Base-by-base conservation (phyloP, 35 echinoderm and acorn worm species). In the Acanthaster planci region DNA sequence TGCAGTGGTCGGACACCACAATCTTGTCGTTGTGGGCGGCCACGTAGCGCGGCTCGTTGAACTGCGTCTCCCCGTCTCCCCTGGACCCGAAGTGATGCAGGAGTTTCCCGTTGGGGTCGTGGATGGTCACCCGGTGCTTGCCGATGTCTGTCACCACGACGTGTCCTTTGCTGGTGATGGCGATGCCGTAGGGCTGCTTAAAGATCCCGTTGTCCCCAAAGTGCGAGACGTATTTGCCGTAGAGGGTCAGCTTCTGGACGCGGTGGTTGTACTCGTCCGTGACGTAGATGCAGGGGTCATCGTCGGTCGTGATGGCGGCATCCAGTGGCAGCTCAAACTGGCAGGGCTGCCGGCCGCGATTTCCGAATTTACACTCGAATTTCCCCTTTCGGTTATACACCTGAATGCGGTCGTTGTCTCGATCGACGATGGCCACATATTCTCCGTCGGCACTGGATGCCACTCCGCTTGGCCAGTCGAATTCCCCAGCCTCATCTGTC, bases 381-480 rank as follows among this genome's bases (percentile, higher is more conserved):
- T 90, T 93, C 22, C 96, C 96, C 72, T 99, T 93, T 34, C 86
- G 85, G 78, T 99, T 99, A 67, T 99, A 99, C 5, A 99, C 92
- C 77, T 99, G 96, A 51, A 99, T 91, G 21, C 96, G 84, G 58
- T 99, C 96, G 53, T 99, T 99, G 64, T 99, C 96, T 1, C 96
- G 80, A 59, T 99, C 96, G 18, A 93, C 89, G n/a, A 99, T 90
- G 1, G 89, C 96, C 2, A 93, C 76, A 50, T 99, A 99, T 64
- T 99, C 96, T 7, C 96, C 89, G 54, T 99, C 96, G 26, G 80
- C 75, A 9, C 92, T 99, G 26, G 86, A 39, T 67, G 96, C 92
- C 26, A 99, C 96, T 22, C 96, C 96, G 82, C 96, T 99, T 38
- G 96, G 96, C 96, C 96, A 99, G 57, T 99, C 96, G 78, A 99